These are phyloP conservation scores for Nicator chloris DNA, from an alignment of 2,113 vertebrate genomes.

Conservation along the genomic window DNA sequence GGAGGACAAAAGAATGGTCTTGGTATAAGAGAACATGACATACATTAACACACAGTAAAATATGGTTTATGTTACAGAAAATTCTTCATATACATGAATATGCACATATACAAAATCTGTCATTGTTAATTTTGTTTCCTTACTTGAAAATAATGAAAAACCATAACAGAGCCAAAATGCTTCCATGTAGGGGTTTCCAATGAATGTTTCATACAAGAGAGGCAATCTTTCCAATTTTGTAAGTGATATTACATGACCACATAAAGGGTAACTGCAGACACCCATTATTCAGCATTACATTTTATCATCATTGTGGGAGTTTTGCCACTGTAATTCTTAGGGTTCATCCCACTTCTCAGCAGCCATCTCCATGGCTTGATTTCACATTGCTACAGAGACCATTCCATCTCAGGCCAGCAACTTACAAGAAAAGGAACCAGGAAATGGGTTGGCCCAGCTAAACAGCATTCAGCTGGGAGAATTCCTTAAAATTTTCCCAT, in stretches of 20 bases:
- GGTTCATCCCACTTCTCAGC: not conserved
- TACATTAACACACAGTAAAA: not conserved
- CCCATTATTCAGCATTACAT: not conserved
- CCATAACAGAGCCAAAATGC: conserved; percentile 22
- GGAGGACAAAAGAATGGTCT: not conserved
- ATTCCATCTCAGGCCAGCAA: too few species aligned
- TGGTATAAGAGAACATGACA: not conserved
- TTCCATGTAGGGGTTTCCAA: conserved; percentile 38
- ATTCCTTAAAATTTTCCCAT: not conserved
- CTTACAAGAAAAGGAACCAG: fast-evolving
- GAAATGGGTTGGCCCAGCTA: fast-evolving
- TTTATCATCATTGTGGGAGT: not conserved
- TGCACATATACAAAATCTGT: not conserved
- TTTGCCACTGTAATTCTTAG: not conserved
- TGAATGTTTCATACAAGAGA: not conserved
- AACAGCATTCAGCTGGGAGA: not conserved
- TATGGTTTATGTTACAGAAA: not conserved
- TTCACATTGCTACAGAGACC: not conserved
- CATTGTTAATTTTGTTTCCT: conserved; percentile 33
- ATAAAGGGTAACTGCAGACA: not conserved
- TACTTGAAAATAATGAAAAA: conserved; percentile 14
- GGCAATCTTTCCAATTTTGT: not conserved
- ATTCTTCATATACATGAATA: conserved; percentile 5
- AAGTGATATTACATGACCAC: not conserved
- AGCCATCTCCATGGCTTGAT: not conserved